Evolutionary conservation across 2,113 vertebrate genomes (phyloP).

Genomic region (Xenotilapia leptura): DNA sequence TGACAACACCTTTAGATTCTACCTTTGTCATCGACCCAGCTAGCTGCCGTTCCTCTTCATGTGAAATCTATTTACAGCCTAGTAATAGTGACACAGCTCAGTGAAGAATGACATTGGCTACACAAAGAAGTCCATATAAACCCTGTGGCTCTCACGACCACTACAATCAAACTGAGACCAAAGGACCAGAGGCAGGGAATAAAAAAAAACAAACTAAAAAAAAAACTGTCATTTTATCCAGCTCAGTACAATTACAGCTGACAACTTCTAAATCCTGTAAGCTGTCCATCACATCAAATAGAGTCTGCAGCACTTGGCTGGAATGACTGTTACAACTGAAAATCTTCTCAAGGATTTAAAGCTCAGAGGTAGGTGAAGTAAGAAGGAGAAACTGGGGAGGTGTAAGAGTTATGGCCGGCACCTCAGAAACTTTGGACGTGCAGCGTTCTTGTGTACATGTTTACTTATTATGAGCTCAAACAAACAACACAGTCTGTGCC

Average conservation of each 20-base stretch:
- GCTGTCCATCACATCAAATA: slow-evolving; percentile 26
- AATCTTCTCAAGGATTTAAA: slow-evolving; percentile 14
- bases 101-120: slow-evolving; percentile 28
- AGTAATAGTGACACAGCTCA: slow-evolving; percentile 24
- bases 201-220: background rate
- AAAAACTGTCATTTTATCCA: slow-evolving; percentile 17
- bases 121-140: slow-evolving; percentile 29
- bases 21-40: background rate
- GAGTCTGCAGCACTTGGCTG: slow-evolving; percentile 21
- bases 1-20: background rate
- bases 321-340: slow-evolving; percentile 8
- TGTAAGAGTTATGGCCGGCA: background rate
- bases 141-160: background rate
- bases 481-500: background rate
- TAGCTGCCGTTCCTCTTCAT: slow-evolving; percentile 1
- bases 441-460: background rate
- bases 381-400: background rate
- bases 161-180: slow-evolving; percentile 19
- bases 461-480: background rate
- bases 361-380: background rate
- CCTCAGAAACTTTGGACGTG: background rate
- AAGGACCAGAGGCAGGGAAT: background rate
- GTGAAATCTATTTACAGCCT: slow-evolving; percentile 29
- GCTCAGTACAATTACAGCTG: slow-evolving; percentile 43
- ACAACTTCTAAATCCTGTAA: slow-evolving; percentile 35